These are phyloP conservation scores for Rostratula benghalensis DNA, from an alignment of 2,113 vertebrate species.

Conservation along the genomic window DNA sequence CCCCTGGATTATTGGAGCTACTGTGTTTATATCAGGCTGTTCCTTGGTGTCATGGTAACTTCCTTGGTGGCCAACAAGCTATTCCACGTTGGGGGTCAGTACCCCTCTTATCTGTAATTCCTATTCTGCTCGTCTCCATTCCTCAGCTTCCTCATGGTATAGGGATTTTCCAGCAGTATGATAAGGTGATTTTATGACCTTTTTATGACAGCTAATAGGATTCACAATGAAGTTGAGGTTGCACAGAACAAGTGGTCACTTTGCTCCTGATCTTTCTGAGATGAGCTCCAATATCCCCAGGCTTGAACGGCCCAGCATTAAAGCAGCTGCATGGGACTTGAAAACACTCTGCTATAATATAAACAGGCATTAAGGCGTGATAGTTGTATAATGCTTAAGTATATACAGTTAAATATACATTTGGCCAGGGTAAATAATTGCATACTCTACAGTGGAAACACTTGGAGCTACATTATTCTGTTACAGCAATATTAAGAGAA, in stretches of 20 bases:
- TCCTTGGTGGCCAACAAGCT: neutral
- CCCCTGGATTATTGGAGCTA: neutral
- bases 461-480: neutral
- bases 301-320: neutral
- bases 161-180: neutral
- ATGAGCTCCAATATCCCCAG: neutral
- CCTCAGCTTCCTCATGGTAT: neutral
- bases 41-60: neutral
- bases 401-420: constrained; percentile 1
- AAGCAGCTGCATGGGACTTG: neutral
- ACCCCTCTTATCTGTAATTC: neutral
- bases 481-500: neutral
- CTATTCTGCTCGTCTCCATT: neutral
- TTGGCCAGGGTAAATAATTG: neutral
- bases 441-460: neutral
- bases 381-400: neutral
- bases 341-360: neutral
- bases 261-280: neutral
- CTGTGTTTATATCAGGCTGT: rapidly evolving
- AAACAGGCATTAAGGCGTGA: neutral
- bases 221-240: neutral
- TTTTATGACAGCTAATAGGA: neutral
- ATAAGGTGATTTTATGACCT: constrained; percentile 1
- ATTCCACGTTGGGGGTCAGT: neutral
- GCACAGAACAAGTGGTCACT: neutral